Conservation (phyloP, 2,797 vertebrate genomes). For the Sebastiscus tertius region DNA sequence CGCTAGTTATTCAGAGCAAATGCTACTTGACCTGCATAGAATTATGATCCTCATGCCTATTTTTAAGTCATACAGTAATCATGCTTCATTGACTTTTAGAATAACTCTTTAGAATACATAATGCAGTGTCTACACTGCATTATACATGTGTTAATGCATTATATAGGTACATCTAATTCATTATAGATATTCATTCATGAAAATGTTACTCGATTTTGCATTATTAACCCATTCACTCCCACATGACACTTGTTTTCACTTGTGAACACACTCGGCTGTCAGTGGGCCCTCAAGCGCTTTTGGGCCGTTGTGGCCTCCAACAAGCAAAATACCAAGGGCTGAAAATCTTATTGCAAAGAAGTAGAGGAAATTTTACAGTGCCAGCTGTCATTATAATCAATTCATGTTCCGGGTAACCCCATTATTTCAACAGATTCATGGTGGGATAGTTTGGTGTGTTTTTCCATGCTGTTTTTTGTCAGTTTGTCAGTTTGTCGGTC, state of each 20-base stretch:
- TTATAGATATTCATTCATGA: conserved; percentile 16
- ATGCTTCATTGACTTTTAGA: background rate
- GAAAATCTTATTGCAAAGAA: background rate
- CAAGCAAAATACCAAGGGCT: background rate
- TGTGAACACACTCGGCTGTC: background rate
- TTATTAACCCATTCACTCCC: background rate
- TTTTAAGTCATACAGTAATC: background rate
- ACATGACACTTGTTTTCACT: background rate
- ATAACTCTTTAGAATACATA: background rate
- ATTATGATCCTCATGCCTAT: background rate
- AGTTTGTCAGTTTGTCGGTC: background rate
- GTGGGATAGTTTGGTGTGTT: background rate
- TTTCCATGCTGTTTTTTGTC: background rate
- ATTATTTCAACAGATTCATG: background rate
- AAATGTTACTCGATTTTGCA: background rate
- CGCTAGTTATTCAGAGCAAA: background rate
- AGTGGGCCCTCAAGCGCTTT: background rate
- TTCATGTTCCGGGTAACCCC: background rate
- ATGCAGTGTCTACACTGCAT: conserved; percentile 8
- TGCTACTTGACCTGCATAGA: background rate
- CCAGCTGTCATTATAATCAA: background rate
- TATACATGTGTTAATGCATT: conserved; percentile 18
- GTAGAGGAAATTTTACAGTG: background rate
- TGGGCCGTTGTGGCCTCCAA: background rate
- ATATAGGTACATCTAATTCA: conserved; percentile 5